These are phyloP conservation scores for Lithophane semibrunnea DNA, from an alignment of 2,888 invertebrate species.

Conservation along the genomic window DNA sequence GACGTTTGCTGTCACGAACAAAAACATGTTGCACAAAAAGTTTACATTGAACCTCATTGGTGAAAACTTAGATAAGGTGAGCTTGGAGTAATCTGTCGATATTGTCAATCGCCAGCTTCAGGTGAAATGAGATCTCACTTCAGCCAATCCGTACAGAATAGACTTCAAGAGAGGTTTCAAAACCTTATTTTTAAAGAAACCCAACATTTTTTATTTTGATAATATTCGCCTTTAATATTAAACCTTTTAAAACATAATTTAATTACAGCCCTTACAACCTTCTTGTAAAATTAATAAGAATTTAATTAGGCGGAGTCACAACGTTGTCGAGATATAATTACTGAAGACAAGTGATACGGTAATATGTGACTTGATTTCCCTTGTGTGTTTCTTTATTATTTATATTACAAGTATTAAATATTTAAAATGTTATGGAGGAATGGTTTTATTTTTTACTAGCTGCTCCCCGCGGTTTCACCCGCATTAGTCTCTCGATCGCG, in stretches of 20 bases:
- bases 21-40: no score
- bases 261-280: slow-evolving; percentile 29
- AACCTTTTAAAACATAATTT: slow-evolving; percentile 42
- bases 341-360: slow-evolving; percentile 33
- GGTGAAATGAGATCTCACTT: no score
- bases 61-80: no score
- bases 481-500: no score
- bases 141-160: no score
- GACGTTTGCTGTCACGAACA: no score
- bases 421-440: background rate
- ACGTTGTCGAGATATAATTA: slow-evolving; percentile 48
- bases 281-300: slow-evolving; percentile 60
- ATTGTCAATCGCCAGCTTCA: no score
- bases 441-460: no score
- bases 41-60: no score
- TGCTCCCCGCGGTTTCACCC: no score
- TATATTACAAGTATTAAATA: slow-evolving; percentile 11
- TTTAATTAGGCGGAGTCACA: slow-evolving; percentile 64
- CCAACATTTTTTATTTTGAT: background rate
- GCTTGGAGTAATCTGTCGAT: no score
- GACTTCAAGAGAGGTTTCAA: background rate
- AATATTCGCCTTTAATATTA: slow-evolving; percentile 28
- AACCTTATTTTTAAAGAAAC: background rate
- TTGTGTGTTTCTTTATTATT: slow-evolving; percentile 26
- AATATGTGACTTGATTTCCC: slow-evolving; percentile 58